Conservation (phyloP, 2,113 vertebrate genomes). For the Laticauda colubrina region DNA sequence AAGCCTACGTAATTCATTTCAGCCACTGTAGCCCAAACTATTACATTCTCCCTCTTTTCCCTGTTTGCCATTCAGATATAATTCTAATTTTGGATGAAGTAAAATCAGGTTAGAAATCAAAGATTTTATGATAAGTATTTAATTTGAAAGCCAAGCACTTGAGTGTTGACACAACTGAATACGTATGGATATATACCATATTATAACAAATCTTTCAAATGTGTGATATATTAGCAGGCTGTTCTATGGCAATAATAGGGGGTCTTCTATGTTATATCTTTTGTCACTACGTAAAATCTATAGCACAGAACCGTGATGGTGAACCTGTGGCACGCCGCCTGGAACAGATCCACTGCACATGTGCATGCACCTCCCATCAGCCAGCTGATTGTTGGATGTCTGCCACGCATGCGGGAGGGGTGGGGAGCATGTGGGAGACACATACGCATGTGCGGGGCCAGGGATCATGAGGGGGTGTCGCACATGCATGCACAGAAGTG, state of each 20-base stretch:
- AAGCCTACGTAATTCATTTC: accelerated
- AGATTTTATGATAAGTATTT: background rate
- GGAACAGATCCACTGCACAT: too few species aligned
- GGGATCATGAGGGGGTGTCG: too few species aligned
- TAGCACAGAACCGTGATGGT: background rate
- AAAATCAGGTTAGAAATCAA: background rate
- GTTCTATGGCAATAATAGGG: background rate
- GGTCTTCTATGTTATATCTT: background rate
- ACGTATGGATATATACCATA: background rate
- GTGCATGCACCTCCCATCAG: too few species aligned
- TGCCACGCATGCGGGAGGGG: too few species aligned
- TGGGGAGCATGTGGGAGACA: too few species aligned
- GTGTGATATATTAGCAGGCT: background rate
- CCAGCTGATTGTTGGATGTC: too few species aligned
- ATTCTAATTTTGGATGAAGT: background rate
- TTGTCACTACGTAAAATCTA: background rate
- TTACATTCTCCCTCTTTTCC: background rate
- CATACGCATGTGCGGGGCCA: too few species aligned
- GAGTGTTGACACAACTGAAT: background rate
- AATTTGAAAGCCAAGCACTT: background rate
- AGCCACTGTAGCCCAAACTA: background rate
- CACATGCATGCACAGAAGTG: too few species aligned
- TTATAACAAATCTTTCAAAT: background rate
- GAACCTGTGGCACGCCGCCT: too few species aligned
- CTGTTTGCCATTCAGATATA: background rate